A percentile compares a stretch with the other conserved stretches of the same genome.
Conservation (phyloP, 2,113 vertebrate species). For the Tyrannus savana region DNA sequence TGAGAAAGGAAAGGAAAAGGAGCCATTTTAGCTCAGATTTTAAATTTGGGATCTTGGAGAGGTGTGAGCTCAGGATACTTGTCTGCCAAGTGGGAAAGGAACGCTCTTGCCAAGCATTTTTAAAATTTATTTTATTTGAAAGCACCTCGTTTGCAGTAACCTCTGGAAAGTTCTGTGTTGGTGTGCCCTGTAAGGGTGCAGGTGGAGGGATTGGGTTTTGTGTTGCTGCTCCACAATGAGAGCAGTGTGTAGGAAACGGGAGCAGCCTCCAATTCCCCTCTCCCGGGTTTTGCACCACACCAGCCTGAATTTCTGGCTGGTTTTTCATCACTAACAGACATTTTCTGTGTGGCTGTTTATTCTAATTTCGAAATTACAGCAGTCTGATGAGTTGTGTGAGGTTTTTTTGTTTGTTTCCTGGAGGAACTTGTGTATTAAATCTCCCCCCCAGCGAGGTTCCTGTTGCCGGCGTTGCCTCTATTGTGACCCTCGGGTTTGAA, state of each 20-base stretch:
- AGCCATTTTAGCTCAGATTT: neutral
- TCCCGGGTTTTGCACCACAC: neutral
- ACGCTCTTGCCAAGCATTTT: neutral
- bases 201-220: neutral
- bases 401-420: neutral
- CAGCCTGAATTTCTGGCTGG: neutral
- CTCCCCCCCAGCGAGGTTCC: neutral
- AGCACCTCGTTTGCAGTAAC: neutral
- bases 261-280: neutral
- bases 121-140: neutral
- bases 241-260: neutral
- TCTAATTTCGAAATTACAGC: neutral
- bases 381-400: neutral
- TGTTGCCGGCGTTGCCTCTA: neutral
- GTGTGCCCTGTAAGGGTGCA: neutral
- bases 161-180: neutral
- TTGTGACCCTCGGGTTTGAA: neutral
- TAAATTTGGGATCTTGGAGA: neutral
- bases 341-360: neutral
- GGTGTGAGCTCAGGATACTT: neutral
- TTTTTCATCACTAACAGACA: neutral
- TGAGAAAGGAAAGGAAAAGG: neutral
- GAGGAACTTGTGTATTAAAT: neutral
- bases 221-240: neutral
- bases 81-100: neutral